Evolutionary conservation across 2,113 vertebrate genomes (phyloP).

Genomic region (Lonchura striata): DNA sequence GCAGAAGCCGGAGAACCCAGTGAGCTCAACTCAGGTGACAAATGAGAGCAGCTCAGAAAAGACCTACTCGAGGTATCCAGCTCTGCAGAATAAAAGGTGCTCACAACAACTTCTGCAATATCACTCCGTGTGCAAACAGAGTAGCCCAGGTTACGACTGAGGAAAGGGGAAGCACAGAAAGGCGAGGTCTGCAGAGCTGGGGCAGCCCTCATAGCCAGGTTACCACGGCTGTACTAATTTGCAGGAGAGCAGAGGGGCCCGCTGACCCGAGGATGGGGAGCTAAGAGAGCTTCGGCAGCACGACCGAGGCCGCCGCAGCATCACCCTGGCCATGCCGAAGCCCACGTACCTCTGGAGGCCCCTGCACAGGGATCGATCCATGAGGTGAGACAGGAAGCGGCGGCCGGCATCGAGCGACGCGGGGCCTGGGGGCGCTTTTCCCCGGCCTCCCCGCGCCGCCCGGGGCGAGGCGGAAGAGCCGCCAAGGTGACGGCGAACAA

Average conservation of each 20-base stretch:
- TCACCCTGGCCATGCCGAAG: not conserved
- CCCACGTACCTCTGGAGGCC: not conserved
- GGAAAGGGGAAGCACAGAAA: not conserved
- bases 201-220: not conserved
- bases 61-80: no score
- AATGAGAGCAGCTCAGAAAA: fast-evolving
- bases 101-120: not conserved
- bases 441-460: not conserved
- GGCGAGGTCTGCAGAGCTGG: not conserved
- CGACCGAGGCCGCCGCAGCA: not conserved
- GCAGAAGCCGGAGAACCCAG: not conserved
- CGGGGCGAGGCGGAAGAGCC: not conserved
- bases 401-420: not conserved
- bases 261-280: not conserved
- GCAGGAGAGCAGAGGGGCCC: not conserved
- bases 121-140: fast-evolving
- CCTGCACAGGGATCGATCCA: not conserved
- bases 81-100: not conserved
- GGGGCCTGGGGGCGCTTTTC: not conserved
- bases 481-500: conserved; percentile 42
- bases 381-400: not conserved
- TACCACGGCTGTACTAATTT: fast-evolving
- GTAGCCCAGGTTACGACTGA: fast-evolving
- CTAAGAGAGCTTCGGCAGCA: not conserved
- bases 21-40: no score